Base-by-base conservation (phyloP, 35 echinoderm and acorn worm genomes). In the Apostichopus californicus region DNA sequence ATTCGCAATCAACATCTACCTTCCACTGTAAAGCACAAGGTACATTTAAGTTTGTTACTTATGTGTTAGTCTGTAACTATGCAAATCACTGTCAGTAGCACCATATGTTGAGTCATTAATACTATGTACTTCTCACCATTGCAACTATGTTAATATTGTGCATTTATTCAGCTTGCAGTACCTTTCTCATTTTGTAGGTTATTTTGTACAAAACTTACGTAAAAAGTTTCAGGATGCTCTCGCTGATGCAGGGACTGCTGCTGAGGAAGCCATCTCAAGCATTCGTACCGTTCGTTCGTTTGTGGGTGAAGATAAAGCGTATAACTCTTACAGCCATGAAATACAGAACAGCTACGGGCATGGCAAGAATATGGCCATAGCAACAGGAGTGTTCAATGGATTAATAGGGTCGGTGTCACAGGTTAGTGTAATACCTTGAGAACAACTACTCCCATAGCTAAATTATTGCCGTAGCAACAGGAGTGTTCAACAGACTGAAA, bases 211-310 rank as follows among this genome's bases (percentile, higher is more conserved):
- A 77, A 75, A 24, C 11, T 78, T 98, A 46, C 93, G 79, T 14
- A 94, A 98, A 87, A 96, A 93, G 53, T 98, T 98, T 63, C 97
- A 98, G 61, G 97, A 98, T 94, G 95, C 94, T 0, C 90, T 98
- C 4, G 97, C 83, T 1, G 93, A 90, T 91, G 97, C 97, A n/a
- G 92, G 97, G 7, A 96, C 95, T 3, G 94, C 93, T 11, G 97
- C 97, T 15, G 97, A 98, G 63, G 97, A 98, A 70, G 73, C 90
- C 54, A 94, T 98, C 86, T 98, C 97, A 21, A 98, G 95, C 54
- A 96, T 98, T 73, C 68, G 97, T 8, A 98, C 97, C 17, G 97
- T 98, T 0, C 55, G 97, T 2, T 96, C 93, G 0, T 96, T 98
- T 86, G 65, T 60, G 14, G 95, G 94, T n/a, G 94, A 98, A 87